Evolutionary conservation across 2,797 vertebrate species (phyloP), one percentile per base, ranked within the genome.

Genomic region (Trichosurus vulpecula): DNA sequence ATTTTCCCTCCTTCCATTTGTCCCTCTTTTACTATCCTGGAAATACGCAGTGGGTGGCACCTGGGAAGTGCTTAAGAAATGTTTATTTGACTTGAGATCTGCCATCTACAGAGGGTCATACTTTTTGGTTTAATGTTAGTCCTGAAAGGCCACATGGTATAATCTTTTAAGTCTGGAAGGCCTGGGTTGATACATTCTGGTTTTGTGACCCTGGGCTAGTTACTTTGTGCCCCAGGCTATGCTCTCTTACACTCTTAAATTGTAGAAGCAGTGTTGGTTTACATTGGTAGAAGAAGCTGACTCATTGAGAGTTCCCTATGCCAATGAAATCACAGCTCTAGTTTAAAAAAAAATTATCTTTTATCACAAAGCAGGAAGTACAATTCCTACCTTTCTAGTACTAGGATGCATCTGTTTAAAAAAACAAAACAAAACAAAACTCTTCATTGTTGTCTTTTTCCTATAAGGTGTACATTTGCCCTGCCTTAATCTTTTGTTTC

Each of bases 281-380:
- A 74, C 31, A 2, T n/a, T 74, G 6, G n/a, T n/a, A 74, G 61
- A 22, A 14, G 14, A 74, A 74, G 16, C 12, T n/a, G 61, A 74
- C 61, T n/a, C 35, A n/a, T 8, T 74, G 35, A 35, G n/a, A 74
- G 16, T n/a, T 74, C 35, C 61, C 61, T 74, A 74, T 14, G 74
- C 14, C 16, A 74, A 74, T 74, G 35, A 74, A 74, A n/a, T 61
- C 16, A 22, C 35, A 74, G 13, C 31, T 61, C 35, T n/a, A 25
- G 61, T 41, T 95, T 58, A 90, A 91, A 96, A 56, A 96, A 30
- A 94, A 55, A n/a, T n/a, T 11, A 93, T n/a, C n/a, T 87, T 92
- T 61, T 66, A 19, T 90, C 55, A 95, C 58, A 25, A 30, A 61
- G 8, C 56, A 41, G 30, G 90, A 89, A 93, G 52, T 94, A 35